Conservation (phyloP, 2,113 vertebrate species). For the Calyptommatus sinebrachiatus region DNA sequence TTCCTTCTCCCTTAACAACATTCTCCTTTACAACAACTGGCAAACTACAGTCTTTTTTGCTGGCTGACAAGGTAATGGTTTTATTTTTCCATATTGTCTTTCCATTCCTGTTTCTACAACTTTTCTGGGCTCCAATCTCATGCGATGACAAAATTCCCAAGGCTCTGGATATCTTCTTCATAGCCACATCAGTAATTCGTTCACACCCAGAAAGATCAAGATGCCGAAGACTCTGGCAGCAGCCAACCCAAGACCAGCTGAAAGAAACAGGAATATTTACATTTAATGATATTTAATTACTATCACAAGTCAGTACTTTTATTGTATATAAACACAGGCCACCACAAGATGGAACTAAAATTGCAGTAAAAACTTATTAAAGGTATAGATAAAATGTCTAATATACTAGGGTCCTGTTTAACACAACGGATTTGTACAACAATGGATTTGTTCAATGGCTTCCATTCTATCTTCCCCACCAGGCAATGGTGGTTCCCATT, state of each 20-base stretch:
- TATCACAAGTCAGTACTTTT: too few relatives aligned
- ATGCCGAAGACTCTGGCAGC: conserved; percentile 82
- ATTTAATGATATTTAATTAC: neutral
- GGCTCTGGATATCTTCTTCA: conserved; percentile 86
- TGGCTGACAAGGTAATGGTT: conserved; percentile 67
- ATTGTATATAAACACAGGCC: too few relatives aligned
- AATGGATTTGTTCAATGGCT: too few relatives aligned
- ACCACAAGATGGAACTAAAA: too few relatives aligned
- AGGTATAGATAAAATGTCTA: too few relatives aligned
- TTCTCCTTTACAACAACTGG: conserved; percentile 58
- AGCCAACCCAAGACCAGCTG: conserved; percentile 86
- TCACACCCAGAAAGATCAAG: conserved; percentile 96
- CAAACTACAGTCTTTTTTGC: conserved; percentile 53
- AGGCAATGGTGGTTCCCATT: too few relatives aligned
- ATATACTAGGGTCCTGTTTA: too few relatives aligned
- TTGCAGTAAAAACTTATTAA: too few relatives aligned
- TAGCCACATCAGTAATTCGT: conserved; percentile 86
- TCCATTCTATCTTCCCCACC: too few relatives aligned
- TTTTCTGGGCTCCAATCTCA: conserved; percentile 62
- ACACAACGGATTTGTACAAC: too few relatives aligned
- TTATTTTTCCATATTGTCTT: conserved; percentile 68
- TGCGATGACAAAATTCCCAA: conserved; percentile 78
- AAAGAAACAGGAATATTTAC: conserved; percentile 30
- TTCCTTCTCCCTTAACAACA: conserved; percentile 55
- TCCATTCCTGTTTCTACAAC: conserved; percentile 61